These are phyloP conservation scores for Psilopsiagon aurifrons DNA, from an alignment of 2,113 vertebrate genomes.

Conservation along the genomic window DNA sequence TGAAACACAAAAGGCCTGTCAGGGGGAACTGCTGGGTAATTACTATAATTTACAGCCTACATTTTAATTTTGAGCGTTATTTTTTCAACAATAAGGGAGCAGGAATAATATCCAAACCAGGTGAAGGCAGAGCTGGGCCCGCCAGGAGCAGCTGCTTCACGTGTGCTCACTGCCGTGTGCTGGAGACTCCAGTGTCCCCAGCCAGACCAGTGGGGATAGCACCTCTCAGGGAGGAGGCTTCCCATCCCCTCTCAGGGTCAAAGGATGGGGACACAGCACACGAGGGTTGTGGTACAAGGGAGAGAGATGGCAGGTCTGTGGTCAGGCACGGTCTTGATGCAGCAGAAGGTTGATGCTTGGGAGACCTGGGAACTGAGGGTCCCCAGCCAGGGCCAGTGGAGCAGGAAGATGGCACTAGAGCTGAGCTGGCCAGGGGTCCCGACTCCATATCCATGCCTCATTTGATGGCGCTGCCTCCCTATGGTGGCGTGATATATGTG, in stretches of 20 bases:
- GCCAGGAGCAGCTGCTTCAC: fast-evolving
- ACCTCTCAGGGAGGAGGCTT: neutral
- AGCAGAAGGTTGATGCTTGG: neutral
- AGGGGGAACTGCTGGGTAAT: conserved; percentile 56
- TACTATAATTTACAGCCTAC: conserved; percentile 56
- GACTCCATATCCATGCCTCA: fast-evolving
- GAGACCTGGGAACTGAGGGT: neutral
- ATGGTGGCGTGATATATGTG: fast-evolving
- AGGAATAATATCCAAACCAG: conserved; percentile 34
- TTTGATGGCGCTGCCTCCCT: neutral
- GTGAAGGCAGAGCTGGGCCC: neutral
- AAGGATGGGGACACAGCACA: neutral
- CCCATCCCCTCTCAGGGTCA: neutral
- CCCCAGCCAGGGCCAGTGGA: neutral
- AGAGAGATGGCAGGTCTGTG: neutral
- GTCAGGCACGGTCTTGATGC: neutral
- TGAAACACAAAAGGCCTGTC: conserved; percentile 61
- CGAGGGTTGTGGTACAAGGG: neutral
- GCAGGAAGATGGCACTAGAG: fast-evolving
- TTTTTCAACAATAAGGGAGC: conserved; percentile 61
- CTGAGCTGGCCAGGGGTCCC: fast-evolving
- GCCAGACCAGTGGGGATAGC: neutral
- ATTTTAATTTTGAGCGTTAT: conserved; percentile 56
- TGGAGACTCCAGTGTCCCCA: fast-evolving
- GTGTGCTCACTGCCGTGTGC: neutral